Evolutionary conservation across 64 coral and sea anemone species (phyloP), one percentile per base, ranked within the genome.

Genomic region (Stylophora pistillata): DNA sequence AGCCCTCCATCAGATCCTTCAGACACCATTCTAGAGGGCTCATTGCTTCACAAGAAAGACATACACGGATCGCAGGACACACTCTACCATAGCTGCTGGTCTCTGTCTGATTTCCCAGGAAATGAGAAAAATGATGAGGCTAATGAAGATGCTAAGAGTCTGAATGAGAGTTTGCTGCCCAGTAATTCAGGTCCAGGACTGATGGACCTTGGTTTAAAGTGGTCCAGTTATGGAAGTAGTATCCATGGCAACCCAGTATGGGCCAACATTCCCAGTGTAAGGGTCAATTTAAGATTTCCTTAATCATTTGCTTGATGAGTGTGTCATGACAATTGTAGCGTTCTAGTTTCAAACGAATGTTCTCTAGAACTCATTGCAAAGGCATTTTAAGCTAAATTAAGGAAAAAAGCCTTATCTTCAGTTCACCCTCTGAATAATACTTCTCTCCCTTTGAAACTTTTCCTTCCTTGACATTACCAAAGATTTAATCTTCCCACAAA

Each of bases 51-150:
- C 15, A 85, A 92, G 57, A 95, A 91, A 85, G 93, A 98, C 76
- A 84, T 73, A 10, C 95, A 87, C 47, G 97, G 93, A 15, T 99
- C 97, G 2, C 93, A 95, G 74, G 97, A 99, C 75, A 99, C 93
- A 9, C 82, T 99, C 12, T 99, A 99, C 55, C 90, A 99, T 71
- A 99, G 97, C 85, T 99, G 97, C 58, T 99, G 97, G 97, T 99
- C 97, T 11, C 72, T 99, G 47, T 85, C 97, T 4, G 93, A 97
- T 55, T 93, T 79, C 34, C 57, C 71, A 30, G 82, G 34, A 37
- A 86, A 53, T 29, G 82, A 89, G 12, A 87, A 89, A 18, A 74
- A 16, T 41, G 74, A 86, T 0, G 89, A 98, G 28, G 89, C 89
- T n/a, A 81, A 74, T 20, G 92, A 98, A 55, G 91, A 90, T 74